phyloP scores from a whole-genome alignment of 2,797 vertebrate genomes.

The Peromyscus aztecus region DNA sequence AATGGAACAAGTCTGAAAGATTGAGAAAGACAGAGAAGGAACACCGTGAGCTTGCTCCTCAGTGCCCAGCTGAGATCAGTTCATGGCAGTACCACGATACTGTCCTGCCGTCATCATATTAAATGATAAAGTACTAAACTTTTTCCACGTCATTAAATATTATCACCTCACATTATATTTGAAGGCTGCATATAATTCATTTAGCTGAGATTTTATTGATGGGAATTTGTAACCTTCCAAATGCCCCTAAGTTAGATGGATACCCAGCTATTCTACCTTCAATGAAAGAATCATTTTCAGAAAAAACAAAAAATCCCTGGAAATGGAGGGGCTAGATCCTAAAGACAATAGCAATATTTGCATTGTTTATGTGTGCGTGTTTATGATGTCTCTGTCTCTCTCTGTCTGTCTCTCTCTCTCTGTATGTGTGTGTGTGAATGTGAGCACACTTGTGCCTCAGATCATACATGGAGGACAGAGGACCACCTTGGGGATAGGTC shows the following conservation, averaged over 20 bases:
- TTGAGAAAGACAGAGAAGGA: not conserved
- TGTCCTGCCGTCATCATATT: not conserved
- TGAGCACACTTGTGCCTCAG: not conserved
- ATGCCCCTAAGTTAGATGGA: not conserved
- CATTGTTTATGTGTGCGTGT: not conserved
- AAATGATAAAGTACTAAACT: not conserved
- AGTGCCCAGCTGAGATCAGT: not conserved
- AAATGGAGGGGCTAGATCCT: not conserved
- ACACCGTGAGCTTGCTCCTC: not conserved
- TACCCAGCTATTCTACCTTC: not conserved
- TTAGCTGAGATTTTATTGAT: not conserved
- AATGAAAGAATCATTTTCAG: not conserved
- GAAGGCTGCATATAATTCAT: constrained; percentile 15
- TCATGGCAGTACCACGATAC: not conserved
- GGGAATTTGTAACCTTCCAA: not conserved
- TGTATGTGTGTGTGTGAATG: not conserved
- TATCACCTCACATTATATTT: constrained; percentile 51
- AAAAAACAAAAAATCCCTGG: not conserved
- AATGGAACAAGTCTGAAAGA: not conserved
- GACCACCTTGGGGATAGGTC: not conserved
- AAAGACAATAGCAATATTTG: not conserved
- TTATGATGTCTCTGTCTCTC: not conserved
- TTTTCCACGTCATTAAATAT: constrained; percentile 43
- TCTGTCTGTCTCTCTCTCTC: no score
- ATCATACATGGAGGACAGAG: not conserved